Evolutionary conservation across 1,140 invertebrate species (phyloP), one percentile per base, ranked within the genome.

Genomic region (Drosophila subobscura): DNA sequence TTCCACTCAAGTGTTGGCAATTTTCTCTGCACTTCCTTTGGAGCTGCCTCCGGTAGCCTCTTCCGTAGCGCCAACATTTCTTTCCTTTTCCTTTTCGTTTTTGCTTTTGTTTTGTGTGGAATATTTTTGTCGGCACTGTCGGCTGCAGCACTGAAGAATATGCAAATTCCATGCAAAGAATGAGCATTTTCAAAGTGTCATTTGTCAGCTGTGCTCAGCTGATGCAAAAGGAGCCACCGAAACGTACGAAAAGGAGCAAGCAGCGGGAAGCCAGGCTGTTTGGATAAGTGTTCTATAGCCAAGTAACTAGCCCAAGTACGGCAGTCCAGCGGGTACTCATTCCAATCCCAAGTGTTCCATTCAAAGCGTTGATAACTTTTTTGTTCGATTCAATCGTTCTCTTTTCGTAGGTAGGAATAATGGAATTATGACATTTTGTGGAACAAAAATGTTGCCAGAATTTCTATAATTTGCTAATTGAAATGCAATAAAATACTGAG

Each of bases 1-100:
- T 86, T 86, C 81, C 77, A 61, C 57, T 81, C 83, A 79, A 73
- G 83, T 88, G 47, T 67, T 66, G 64, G 63, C 63, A 85, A 85
- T 85, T 85, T 85, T 84, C 76, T 66, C 73, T 65, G 49, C 42
- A 33, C 51, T 41, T 22, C 8, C 49, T 7, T 49, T 10, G 33
- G 50, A 4, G 5, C 54, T 7, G 53, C 56, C 85, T 85, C 77
- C 77, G 70, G 77, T 55, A 41, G 49, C 27, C 23, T 61, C 79
- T 75, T 84, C 80, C 79, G 65, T 41, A 84, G 74, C 70, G 57
- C 65, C 73, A 56, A 54, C 29, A 49, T 49, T 16, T 60, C 57
- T 55, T 74, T 85, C 42, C 66, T 51, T 37, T 71, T 23, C 29
- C 3, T 7, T 22, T 46, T 45, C 40, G 14, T 22, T 46, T 14